These are phyloP conservation scores for Oryzias celebensis DNA, from an alignment of 2,113 vertebrate genomes.

Conservation along the genomic window DNA sequence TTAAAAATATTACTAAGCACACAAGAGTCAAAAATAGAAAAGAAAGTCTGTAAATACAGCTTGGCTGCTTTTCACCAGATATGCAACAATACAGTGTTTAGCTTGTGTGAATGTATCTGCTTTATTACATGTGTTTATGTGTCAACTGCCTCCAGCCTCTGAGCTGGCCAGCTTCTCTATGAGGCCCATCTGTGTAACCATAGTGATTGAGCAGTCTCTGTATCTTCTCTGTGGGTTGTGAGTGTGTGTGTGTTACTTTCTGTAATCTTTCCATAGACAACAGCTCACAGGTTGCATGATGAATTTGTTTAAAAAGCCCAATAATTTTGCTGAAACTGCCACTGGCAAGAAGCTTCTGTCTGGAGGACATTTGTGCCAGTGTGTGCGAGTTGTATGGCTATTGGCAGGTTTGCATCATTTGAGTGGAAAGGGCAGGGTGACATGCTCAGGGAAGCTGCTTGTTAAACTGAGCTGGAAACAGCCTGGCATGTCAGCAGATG, in stretches of 20 bases:
- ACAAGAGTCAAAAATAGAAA: slow-evolving; percentile 24
- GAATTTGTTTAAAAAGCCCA: slow-evolving; percentile 58
- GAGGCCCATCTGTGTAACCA: slow-evolving; percentile 75
- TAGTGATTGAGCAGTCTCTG: slow-evolving; percentile 72
- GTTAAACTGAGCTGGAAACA: slow-evolving; percentile 42
- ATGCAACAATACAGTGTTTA: slow-evolving; percentile 13
- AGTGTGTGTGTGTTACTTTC: slow-evolving; percentile 20
- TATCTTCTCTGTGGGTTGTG: slow-evolving; percentile 58
- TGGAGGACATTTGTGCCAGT: slow-evolving; percentile 29
- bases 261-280: slow-evolving; percentile 43
- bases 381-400: slow-evolving; percentile 1
- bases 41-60: neutral
- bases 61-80: slow-evolving; percentile 5
- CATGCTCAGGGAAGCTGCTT: slow-evolving; percentile 40
- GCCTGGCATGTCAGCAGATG: slow-evolving; percentile 20
- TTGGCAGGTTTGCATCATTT: slow-evolving; percentile 20
- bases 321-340: slow-evolving; percentile 65
- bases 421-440: slow-evolving; percentile 23
- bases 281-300: slow-evolving; percentile 50
- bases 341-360: slow-evolving; percentile 47
- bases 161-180: slow-evolving; percentile 57
- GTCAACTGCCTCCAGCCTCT: slow-evolving; percentile 52
- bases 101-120: slow-evolving; percentile 19
- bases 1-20: slow-evolving; percentile 2
- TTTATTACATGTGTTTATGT: slow-evolving; percentile 24